phyloP scores from a whole-genome alignment of 2,888 invertebrate species.

The Tenthredo distinguenda region DNA sequence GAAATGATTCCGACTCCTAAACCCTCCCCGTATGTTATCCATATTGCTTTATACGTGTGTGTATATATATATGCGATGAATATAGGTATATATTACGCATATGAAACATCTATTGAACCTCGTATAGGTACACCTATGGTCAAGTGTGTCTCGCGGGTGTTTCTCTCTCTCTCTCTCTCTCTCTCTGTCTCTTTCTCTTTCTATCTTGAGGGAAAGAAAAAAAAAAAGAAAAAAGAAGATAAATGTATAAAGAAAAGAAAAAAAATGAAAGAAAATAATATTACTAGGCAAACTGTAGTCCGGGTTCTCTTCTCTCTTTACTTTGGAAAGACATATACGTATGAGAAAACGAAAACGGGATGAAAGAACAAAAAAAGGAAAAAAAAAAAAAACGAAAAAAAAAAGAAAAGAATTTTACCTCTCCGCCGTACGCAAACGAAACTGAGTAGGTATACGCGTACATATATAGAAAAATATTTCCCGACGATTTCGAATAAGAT shows the following conservation, averaged over 20 bases:
- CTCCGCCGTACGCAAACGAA: background rate
- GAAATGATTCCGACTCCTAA: slow-evolving; percentile 65
- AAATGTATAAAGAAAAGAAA: background rate
- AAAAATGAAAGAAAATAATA: background rate
- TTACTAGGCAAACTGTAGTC: slow-evolving; percentile 18
- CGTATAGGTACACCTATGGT: background rate
- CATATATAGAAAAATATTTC: too few species aligned
- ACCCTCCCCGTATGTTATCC: background rate
- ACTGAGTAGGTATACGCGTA: background rate
- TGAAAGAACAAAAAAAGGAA: background rate
- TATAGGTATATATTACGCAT: background rate
- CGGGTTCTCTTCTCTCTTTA: background rate
- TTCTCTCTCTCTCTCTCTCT: background rate
- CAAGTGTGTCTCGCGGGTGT: background rate
- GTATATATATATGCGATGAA: background rate
- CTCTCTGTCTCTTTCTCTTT: background rate
- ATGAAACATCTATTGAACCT: slow-evolving; percentile 11
- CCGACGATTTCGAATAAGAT: too few species aligned
- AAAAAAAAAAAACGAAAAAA: too few species aligned
- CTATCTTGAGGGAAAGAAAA: background rate
- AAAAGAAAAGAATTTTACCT: background rate
- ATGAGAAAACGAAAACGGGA: background rate
- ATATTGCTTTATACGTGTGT: background rate
- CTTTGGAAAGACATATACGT: background rate
- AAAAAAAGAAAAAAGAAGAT: background rate